Evolutionary conservation across 2,888 invertebrate genomes (phyloP).

Genomic region (Kuschelorhynchus macadamiae): DNA sequence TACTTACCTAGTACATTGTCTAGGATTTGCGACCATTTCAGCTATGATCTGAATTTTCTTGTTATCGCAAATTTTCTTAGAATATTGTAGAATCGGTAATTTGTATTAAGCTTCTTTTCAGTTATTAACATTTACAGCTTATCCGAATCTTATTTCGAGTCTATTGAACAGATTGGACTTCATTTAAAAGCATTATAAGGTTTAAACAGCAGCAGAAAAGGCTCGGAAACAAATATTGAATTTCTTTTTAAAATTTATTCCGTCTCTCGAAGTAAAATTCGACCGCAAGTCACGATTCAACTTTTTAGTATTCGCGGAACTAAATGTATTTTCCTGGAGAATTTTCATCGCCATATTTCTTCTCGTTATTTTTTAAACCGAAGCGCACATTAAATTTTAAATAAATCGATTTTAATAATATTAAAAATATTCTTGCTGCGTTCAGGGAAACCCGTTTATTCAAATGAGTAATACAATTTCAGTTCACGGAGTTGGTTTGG

Average conservation of each 20-base stretch:
- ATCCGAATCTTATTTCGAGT: too few species aligned
- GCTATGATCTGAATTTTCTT: too few species aligned
- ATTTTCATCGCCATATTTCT: constrained; percentile 9
- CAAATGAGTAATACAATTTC: constrained; percentile 9
- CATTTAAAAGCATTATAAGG: too few species aligned
- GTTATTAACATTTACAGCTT: too few species aligned
- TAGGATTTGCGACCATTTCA: too few species aligned
- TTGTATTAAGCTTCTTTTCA: too few species aligned
- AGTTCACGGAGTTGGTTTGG: background rate
- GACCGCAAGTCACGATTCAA: constrained; percentile 15
- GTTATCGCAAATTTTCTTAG: too few species aligned
- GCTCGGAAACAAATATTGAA: constrained; percentile 1
- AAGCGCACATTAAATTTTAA: constrained; percentile 7
- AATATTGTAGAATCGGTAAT: too few species aligned
- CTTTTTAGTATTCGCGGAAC: constrained; percentile 7
- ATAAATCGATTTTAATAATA: constrained; percentile 19
- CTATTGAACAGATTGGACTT: too few species aligned
- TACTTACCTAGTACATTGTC: too few species aligned
- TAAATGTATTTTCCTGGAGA: constrained; percentile 13
- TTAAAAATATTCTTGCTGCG: constrained; percentile 7
- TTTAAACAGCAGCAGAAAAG: background rate
- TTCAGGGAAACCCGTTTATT: constrained; percentile 3
- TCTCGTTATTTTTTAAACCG: constrained; percentile 1
- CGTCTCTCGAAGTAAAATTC: constrained; percentile 7
- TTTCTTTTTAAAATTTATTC: constrained; percentile 1